Evolutionary conservation across 2,797 vertebrate genomes (phyloP).

Genomic region (Sphaeramia orbicularis): DNA sequence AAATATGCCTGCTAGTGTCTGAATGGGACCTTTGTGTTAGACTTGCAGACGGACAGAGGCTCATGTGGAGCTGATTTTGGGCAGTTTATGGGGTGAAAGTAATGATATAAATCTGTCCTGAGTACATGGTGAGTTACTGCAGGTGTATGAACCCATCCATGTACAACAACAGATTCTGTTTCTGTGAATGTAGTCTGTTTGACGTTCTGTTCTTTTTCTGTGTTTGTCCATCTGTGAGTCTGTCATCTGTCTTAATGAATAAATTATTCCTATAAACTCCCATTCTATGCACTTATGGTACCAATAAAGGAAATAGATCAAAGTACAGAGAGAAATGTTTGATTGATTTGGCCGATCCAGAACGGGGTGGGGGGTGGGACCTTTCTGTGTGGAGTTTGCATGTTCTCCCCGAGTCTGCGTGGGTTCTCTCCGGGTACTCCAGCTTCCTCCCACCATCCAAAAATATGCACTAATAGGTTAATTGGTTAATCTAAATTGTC

Average conservation of each 20-base stretch:
- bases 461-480: too few species aligned
- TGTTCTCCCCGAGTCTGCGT: too few species aligned
- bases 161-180: constrained; percentile 21
- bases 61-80: background rate
- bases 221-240: constrained; percentile 27
- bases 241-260: constrained; percentile 33
- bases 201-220: constrained; percentile 29
- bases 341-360: background rate
- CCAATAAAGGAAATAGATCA: constrained; percentile 50
- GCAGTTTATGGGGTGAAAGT: background rate
- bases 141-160: background rate
- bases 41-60: background rate
- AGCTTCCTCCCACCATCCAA: too few species aligned
- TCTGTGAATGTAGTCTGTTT: constrained; percentile 34
- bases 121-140: constrained; percentile 2
- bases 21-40: constrained; percentile 11
- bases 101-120: background rate
- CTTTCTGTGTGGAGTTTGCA: too few species aligned
- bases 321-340: constrained; percentile 14
- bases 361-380: too few species aligned
- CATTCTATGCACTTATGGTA: constrained; percentile 52
- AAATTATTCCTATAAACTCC: constrained; percentile 38
- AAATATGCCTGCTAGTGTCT: background rate
- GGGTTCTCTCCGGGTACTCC: too few species aligned
- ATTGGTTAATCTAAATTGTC: too few species aligned